Base-by-base conservation (phyloP, 1,140 invertebrate species). In the Drosophila punjabiensis region DNA sequence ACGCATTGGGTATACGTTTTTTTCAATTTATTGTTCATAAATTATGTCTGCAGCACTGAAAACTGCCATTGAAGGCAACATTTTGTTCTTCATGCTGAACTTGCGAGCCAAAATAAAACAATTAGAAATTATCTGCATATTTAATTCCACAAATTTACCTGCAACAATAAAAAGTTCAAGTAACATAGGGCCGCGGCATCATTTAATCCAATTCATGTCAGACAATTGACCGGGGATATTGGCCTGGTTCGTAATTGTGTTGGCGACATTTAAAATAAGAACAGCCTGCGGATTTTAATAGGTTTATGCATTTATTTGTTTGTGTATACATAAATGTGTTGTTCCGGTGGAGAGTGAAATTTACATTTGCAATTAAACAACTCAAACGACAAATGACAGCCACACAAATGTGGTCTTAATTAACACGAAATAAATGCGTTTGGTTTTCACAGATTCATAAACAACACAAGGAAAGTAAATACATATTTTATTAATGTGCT, bases 251-350 rank as follows among this genome's bases (percentile, higher is more conserved):
- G 24, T 24, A 48, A 30, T 48, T 37, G 18, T 39, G n/a, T 39
- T 32, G 20, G 43, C 28, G 39, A 33, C 20, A 55, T 48, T 75
- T 39, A 33, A 53, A 62, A 62, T 39, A 53, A 75, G 32, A 71
- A 52, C 20, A 35, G 7, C 41, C 10, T 30, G 32, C 20, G 6
- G 5, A 11, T 61, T 77, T n/a, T 58, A 55, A 52, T 63, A 77
- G 41, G 41, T 70, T 70, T 63, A 77, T 64, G 43, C 71, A 83
- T 75, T 64, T 75, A 59, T 68, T 79, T 79, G 61, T 67, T 71
- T 73, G 28, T 55, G 58, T 65, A 35, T 43, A 53, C 30, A 24
- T 50, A 45, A 39, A 60, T 45, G 56, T 35, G 20, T 37, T 63
- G 18, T 58, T 65, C 41, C 37, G 28, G 63, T 16, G 62, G n/a